These are phyloP conservation scores for Oncorhynchus clarkii DNA, from an alignment of 2,113 vertebrate species.

Conservation along the genomic window DNA sequence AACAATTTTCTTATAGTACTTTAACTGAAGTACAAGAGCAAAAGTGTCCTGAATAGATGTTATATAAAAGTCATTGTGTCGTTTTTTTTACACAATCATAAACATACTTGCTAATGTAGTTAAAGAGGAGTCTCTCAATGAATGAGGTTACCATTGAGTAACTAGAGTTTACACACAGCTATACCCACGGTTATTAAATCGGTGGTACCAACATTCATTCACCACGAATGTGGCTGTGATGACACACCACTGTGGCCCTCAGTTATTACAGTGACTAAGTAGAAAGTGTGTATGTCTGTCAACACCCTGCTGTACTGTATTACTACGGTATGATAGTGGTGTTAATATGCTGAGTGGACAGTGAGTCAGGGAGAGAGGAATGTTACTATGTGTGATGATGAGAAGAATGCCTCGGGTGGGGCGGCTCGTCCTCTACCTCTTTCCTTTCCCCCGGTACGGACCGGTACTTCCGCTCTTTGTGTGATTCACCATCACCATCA, in stretches of 20 bases:
- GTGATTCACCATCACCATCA: background rate
- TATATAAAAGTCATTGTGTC: too few relatives aligned
- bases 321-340: conserved; percentile 2
- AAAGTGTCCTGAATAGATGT: background rate
- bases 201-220: conserved; percentile 19
- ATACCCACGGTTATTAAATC: too few relatives aligned
- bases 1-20: background rate
- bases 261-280: conserved; percentile 45
- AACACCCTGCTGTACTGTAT: conserved; percentile 24
- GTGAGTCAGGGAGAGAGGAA: conserved; percentile 58
- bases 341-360: conserved; percentile 54
- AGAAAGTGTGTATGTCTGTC: conserved; percentile 22
- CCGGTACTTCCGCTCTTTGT: conserved; percentile 35
- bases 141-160: background rate
- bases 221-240: conserved; percentile 21
- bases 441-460: conserved; percentile 27
- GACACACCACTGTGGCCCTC: conserved; percentile 30
- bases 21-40: background rate
- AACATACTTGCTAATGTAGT: background rate
- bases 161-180: background rate
- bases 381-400: background rate
- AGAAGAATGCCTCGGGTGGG: background rate
- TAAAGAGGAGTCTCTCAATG: too few relatives aligned
- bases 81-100: background rate
- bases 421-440: background rate